Base-by-base conservation (phyloP, 2,797 vertebrate species). In the Catostomus latipinnis region DNA sequence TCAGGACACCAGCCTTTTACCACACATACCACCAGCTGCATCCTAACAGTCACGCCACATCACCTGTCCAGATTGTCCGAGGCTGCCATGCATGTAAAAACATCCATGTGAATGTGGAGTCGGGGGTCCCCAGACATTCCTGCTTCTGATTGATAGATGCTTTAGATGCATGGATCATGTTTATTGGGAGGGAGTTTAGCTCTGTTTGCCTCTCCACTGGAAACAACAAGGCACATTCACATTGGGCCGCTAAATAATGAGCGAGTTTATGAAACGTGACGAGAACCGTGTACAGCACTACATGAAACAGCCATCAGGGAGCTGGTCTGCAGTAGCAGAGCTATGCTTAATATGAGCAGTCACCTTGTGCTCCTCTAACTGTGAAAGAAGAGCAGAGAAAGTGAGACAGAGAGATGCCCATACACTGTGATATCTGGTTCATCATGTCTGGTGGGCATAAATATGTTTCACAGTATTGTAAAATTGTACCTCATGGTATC, bases 181-280 rank as follows among this genome's bases (percentile, higher is more conserved):
- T 68, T 68, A 71, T 60, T 16, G n/a, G 65, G 45, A 52, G 22
- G 34, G 52, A 62, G 50, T 80, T 65, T 79, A 52, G 58, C 82
- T 86, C 84, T 85, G 89, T 89, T 88, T 75, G 88, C 88, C 86
- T 90, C 86, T 87, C 83, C 68, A 82, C 86, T 88, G 86, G 81
- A 58, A 87, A 88, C 86, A 18, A 86, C 85, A 78, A 87, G 88
- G 85, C 86, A 81, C 88, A 91, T 90, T 91, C 86, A 92, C 89
- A 90, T 87, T 86, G 89, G 83, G 75, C 88, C 81, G 88, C 89
- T 91, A 92, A 92, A 93, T 93, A 94, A 94, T 93, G 91, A 93
- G 89, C 82, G 89, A 84, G 87, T 93, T 94, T 92, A 94, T 93
- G 93, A 89, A 92, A 92, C 87, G 90, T 93, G 92, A 91, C 93